Percentiles rank a stretch among this genome's conserved stretches.
Conservation (phyloP, 1,140 invertebrate species). For the Chironomus striatipennis region DNA sequence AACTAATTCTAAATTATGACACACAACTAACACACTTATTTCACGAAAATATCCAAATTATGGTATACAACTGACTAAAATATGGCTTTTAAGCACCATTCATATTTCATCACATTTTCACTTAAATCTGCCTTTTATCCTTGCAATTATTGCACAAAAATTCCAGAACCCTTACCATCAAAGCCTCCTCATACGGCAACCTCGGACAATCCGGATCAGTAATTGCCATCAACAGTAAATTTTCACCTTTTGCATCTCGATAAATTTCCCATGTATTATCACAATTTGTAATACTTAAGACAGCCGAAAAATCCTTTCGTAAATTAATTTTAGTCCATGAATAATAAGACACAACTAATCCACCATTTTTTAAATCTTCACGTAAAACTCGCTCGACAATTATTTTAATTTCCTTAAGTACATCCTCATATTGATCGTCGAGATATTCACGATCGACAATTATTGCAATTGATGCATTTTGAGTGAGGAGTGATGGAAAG, state of each 20-base stretch:
- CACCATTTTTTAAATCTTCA: slow-evolving; percentile 51
- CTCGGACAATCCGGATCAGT: slow-evolving; percentile 62
- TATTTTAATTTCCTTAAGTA: slow-evolving; percentile 48
- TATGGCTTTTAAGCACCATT: no score
- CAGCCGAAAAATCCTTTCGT: slow-evolving; percentile 56
- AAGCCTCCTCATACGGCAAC: slow-evolving; percentile 50
- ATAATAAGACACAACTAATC: slow-evolving; percentile 53
- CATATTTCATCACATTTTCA: no score
- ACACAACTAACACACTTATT: no score
- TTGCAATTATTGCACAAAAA: no score
- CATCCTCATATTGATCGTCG: slow-evolving; percentile 45
- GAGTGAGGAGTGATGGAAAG: slow-evolving; percentile 57
- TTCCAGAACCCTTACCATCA: slow-evolving; percentile 51
- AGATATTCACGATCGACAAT: slow-evolving; percentile 53
- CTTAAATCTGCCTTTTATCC: no score
- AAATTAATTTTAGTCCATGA: slow-evolving; percentile 53
- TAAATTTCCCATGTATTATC: slow-evolving; percentile 58
- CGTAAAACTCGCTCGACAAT: slow-evolving; percentile 49
- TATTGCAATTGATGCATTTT: slow-evolving; percentile 57
- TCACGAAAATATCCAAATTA: no score
- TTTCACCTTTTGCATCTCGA: slow-evolving; percentile 47
- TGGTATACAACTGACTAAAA: no score
- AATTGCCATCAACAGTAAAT: slow-evolving; percentile 56
- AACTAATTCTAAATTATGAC: no score
- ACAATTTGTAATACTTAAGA: slow-evolving; percentile 61